Percentiles rank a stretch among this genome's conserved stretches.
These are phyloP conservation scores for Pedetes capensis DNA, from an alignment of 2,113 vertebrate genomes.

Conservation along the genomic window DNA sequence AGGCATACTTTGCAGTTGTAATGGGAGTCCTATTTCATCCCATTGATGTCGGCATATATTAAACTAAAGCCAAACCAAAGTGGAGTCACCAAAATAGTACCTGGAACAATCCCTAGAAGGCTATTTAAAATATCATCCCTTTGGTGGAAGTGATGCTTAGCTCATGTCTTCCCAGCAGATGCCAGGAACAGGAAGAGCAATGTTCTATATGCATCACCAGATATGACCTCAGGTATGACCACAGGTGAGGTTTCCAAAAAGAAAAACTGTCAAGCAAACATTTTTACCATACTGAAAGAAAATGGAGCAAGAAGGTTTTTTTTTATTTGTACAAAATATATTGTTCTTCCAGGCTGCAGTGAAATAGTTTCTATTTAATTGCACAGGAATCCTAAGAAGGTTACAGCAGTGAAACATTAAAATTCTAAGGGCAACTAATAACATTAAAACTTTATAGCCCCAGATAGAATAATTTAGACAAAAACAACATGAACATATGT, in stretches of 20 bases:
- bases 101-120: neutral
- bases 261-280: slow-evolving; percentile 72
- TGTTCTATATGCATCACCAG: neutral
- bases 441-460: slow-evolving; percentile 94
- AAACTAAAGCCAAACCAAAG: slow-evolving; percentile 27
- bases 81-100: neutral
- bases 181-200: neutral
- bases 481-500: slow-evolving; percentile 94
- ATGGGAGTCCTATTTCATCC: neutral
- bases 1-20: neutral
- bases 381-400: slow-evolving; percentile 88
- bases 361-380: slow-evolving; percentile 90
- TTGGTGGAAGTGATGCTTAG: neutral
- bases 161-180: neutral
- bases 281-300: slow-evolving; percentile 76
- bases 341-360: slow-evolving; percentile 86
- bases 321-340: slow-evolving; percentile 87
- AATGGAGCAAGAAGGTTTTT: slow-evolving; percentile 72
- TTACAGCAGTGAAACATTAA: slow-evolving; percentile 90
- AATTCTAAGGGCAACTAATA: slow-evolving; percentile 93
- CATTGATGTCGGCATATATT: neutral
- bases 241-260: slow-evolving; percentile 65
- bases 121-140: neutral
- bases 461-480: slow-evolving; percentile 92
- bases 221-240: slow-evolving; percentile 61